Evolutionary conservation across 2,113 vertebrate species (phyloP).

Genomic region (Acrocephalus kingi): DNA sequence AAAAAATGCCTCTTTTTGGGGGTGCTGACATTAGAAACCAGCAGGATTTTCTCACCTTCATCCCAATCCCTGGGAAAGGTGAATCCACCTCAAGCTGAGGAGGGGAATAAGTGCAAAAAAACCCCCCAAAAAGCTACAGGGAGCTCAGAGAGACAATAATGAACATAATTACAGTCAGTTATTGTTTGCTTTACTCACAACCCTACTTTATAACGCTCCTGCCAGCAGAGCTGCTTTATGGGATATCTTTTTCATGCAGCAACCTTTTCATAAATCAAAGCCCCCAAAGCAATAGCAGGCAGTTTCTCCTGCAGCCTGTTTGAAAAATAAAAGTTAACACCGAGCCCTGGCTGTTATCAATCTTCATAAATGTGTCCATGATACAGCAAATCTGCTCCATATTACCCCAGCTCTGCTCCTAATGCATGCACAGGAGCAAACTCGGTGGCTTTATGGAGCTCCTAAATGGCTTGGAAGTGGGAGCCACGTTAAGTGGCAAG

Average conservation of each 20-base stretch:
- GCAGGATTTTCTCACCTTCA: not conserved
- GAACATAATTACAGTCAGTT: constrained; percentile 63
- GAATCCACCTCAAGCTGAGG: not conserved
- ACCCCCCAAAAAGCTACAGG: not conserved
- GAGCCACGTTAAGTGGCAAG: constrained; percentile 35
- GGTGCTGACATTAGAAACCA: not conserved
- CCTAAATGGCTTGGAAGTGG: constrained; percentile 39
- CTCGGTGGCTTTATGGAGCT: constrained; percentile 35
- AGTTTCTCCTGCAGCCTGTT: constrained; percentile 65
- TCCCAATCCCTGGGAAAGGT: not conserved
- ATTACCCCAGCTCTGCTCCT: constrained; percentile 9
- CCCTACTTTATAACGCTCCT: not conserved
- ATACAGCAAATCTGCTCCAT: constrained; percentile 16
- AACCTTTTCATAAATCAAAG: constrained; percentile 75
- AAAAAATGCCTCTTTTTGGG: not conserved
- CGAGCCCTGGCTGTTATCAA: constrained; percentile 67
- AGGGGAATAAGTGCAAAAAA: not conserved
- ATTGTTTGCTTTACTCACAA: constrained; percentile 59
- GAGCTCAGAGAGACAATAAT: constrained; percentile 26
- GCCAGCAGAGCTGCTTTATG: constrained; percentile 57
- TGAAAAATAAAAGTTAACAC: constrained; percentile 76
- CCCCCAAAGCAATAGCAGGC: constrained; percentile 59
- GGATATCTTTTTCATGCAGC: constrained; percentile 65
- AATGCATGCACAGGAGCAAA: constrained; percentile 61
- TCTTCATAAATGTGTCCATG: constrained; percentile 75